A percentile compares a stretch with the other conserved stretches of the same genome.
Conservation (phyloP, 1,140 invertebrate species). For the Chelonus insularis region DNA sequence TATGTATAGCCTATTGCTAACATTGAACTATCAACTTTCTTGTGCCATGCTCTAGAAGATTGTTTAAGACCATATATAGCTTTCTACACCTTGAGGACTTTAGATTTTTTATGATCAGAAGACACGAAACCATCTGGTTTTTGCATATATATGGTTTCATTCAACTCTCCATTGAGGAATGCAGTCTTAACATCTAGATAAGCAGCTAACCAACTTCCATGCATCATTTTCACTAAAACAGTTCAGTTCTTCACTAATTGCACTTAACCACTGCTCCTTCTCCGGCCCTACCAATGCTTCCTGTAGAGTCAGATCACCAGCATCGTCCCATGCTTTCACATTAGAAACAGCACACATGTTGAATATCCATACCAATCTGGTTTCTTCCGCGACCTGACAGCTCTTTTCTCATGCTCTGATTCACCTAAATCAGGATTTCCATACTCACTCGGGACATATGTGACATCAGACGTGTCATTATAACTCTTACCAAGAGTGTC, state of each 20-base stretch:
- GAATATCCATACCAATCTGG: neutral
- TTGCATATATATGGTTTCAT: slow-evolving; percentile 45
- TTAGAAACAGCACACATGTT: neutral
- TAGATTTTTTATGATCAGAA: slow-evolving; percentile 23
- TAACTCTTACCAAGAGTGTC: no score
- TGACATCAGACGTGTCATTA: no score
- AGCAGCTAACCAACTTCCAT: slow-evolving; percentile 6
- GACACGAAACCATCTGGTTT: slow-evolving; percentile 35
- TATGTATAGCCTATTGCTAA: slow-evolving; percentile 33
- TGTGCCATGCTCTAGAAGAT: slow-evolving; percentile 39
- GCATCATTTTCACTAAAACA: slow-evolving; percentile 8
- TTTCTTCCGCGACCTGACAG: neutral
- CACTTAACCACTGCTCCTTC: slow-evolving; percentile 7
- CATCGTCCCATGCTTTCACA: neutral
- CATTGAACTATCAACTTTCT: slow-evolving; percentile 37
- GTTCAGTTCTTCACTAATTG: slow-evolving; percentile 26
- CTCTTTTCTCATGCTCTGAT: neutral
- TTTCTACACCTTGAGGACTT: slow-evolving; percentile 40
- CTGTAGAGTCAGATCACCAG: neutral
- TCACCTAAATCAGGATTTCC: no score
- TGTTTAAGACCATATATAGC: slow-evolving; percentile 50
- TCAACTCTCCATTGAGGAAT: slow-evolving; percentile 46
- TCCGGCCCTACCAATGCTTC: slow-evolving; percentile 8
- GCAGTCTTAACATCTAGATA: slow-evolving; percentile 50
- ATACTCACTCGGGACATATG: no score